Conservation (phyloP, 2,888 invertebrate genomes). For the Bunonema sp. region DNA sequence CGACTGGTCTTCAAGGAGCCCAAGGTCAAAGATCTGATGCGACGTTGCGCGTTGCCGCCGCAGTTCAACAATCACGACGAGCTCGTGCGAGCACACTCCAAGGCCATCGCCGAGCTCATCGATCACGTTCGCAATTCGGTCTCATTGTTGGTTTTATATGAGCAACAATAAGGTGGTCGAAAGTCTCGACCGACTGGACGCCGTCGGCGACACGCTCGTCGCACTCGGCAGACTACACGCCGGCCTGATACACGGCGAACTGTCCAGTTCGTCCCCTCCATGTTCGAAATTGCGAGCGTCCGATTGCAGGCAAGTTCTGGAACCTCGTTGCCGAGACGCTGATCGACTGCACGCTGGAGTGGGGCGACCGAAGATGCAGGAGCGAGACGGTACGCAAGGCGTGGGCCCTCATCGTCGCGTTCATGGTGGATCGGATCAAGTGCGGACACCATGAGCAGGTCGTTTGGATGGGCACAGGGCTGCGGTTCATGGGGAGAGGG, state of each 20-base stretch:
- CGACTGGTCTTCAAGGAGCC: conserved; percentile 40
- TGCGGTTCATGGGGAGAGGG: too few relatives aligned
- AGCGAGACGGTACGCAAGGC: conserved; percentile 30
- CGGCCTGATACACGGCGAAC: conserved; percentile 24
- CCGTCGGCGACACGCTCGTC: conserved; percentile 24
- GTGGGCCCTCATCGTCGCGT: conserved; percentile 42
- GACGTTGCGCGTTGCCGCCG: conserved; percentile 24
- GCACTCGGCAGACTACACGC: conserved; percentile 34
- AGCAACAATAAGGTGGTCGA: conserved; percentile 37
- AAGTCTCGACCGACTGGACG: conserved; percentile 34
- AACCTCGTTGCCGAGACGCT: conserved; percentile 39
- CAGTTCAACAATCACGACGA: conserved; percentile 34
- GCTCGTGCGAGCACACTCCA: conserved; percentile 35
- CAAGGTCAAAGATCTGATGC: conserved; percentile 34
- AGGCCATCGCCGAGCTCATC: conserved; percentile 32
- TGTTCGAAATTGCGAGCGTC: background rate
- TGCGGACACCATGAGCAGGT: conserved; percentile 41
- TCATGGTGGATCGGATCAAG: conserved; percentile 39
- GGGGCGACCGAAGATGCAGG: conserved; percentile 40
- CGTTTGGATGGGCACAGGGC: too few relatives aligned
- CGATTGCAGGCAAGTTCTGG: conserved; percentile 27
- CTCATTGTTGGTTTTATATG: background rate
- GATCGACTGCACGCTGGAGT: conserved; percentile 42
- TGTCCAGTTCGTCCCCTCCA: conserved; percentile 17
- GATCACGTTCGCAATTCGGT: conserved; percentile 20